Base-by-base conservation (phyloP, 2,888 invertebrate genomes). In the Andrena flavipes region DNA sequence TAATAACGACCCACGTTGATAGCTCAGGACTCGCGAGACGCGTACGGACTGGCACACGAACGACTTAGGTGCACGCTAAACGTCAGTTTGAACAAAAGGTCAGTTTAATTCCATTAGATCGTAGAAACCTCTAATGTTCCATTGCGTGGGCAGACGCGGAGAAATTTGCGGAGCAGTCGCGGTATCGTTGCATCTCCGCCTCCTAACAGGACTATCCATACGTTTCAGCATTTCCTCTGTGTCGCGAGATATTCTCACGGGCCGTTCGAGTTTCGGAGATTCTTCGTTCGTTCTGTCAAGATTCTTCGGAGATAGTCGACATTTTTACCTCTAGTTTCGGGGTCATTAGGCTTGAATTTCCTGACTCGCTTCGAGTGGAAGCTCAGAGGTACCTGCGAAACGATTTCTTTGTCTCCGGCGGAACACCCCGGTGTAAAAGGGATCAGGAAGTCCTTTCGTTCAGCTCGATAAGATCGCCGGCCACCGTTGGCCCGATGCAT, bases 361-460 rank as follows among this genome's bases (percentile, higher is more conserved):
- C 6, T 62, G 35, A 0, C 60, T 62, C 33, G 29, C 3, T 5
- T 20, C 10, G 20, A 33, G 13, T 8, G 42, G 63, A 26, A 30
- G 13, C 23, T n/a, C 48, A n/a, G 30, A 51, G 30, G 20, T 60
- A 62, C 29, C 60, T 33, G 20, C 56, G 75, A 33, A 68, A 81
- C 77, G 72, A 65, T 35, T 73, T 65, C 76, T 83, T 82, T 83
- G 82, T 83, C 69, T 80, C 70, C 76, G 62, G 60, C 35, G 42
- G 71, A 76, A 76, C 82, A 60, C 72, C 63, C 72, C 30, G 29
- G 42, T 49, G 59, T n/a, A 54, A 51, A 63, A 65, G 82, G 73
- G 72, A 82, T 82, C 82, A 76, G 82, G 82, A 82, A 82, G 82
- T 80, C 59, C 56, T 77, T 62, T 65, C 60, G 67, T 68, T 80